Base-by-base conservation (phyloP, 2,888 invertebrate genomes). In the Eupithecia inturbata region DNA sequence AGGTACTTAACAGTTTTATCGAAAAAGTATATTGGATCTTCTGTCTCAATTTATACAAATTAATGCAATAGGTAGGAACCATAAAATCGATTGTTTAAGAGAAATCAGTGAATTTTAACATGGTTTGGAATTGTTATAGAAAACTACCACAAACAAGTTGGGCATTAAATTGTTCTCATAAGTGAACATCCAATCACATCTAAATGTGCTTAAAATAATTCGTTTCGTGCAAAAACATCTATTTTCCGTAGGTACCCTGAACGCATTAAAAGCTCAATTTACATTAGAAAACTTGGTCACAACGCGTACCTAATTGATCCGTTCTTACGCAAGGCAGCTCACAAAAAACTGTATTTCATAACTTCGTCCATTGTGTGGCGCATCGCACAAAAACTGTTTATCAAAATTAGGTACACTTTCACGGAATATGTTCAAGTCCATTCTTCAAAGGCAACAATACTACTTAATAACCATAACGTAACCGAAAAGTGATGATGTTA, bases 391-490 rank as follows among this genome's bases (percentile, higher is more conserved):
- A 71, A 78, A 74, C 72, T 71, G 73, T 72, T 71, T 70, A 78
- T 78, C 77, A 78, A 75, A 75, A 80, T 80, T 79, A 75, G 80
- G 74, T 77, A 80, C 78, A 80, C 80, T 80, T 80, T 80, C 80
- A 74, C 76, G 74, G 68, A 75, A 75, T 76, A 73, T 78, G 77
- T 75, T 75, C 75, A 62, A 68, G 71, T 45, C 69, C 36, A 76
- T 77, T 78, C 74, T 75, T 75, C 73, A 73, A 72, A 67, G 26
- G 36, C 68, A 70, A 78, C 78, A 79, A 79, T 79, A 76, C 70
- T 67, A 53, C 75, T 71, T 82, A 81, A 84, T 82, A 82, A 78
- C 76, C 79, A 77, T 85, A 83, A 79, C 82, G 81, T 77, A 80
- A 80, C 81, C 64, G 74, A 73, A 79, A 79, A 78, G 70, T 77